Evolutionary conservation across 2,888 invertebrate genomes (phyloP), one percentile per base, ranked within the genome.

Genomic region (Megastigmus dorsalis): DNA sequence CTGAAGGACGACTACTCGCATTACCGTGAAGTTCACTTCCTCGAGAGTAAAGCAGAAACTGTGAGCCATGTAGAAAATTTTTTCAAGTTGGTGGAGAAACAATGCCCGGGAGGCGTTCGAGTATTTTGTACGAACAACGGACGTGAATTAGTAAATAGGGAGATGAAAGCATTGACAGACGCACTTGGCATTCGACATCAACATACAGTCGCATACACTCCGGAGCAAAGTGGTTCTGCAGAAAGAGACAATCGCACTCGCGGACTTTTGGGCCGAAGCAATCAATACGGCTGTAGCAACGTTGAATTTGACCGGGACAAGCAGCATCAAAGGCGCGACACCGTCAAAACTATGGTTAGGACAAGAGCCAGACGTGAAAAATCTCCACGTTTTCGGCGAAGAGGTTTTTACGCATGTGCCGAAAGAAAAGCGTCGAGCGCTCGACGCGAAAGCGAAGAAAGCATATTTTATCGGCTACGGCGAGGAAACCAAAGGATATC

Each of bases 321-420:
- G 82, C 74, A 38, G 79, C 74, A 15, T 75, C 68, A 28, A 80
- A 77, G 69, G 10, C 36, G 10, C 36, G 1, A 36, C 36, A 10
- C 36, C 36, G 10, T 82, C 82, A 1, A 81, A 83, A 55, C 18
- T 83, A 2, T 82, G 82, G 82, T 77, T 77, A 26, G 78, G 77
- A 9, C 78, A 77, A 62, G 77, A 76, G 57, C 78, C 79, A 6
- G 52, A 48, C n/a, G 74, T 82, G 2, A 65, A 73, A 26, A 79
- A 79, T 75, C 65, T 81, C 7, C 66, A 80, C 5, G 73, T 81
- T 3, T 72, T 82, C 33, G 80, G 80, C 13, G 77, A 74, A 7
- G 59, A 74, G 18, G 74, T 68, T 48, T 76, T 79, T 70, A 76
- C 75, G 23, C 81, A 83, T 74, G 55, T 82, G 55, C 78, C 80